A percentile compares a stretch with the other conserved stretches of the same genome.
phyloP scores from a whole-genome alignment of 2,797 vertebrate genomes.

The Staurois parvus region DNA sequence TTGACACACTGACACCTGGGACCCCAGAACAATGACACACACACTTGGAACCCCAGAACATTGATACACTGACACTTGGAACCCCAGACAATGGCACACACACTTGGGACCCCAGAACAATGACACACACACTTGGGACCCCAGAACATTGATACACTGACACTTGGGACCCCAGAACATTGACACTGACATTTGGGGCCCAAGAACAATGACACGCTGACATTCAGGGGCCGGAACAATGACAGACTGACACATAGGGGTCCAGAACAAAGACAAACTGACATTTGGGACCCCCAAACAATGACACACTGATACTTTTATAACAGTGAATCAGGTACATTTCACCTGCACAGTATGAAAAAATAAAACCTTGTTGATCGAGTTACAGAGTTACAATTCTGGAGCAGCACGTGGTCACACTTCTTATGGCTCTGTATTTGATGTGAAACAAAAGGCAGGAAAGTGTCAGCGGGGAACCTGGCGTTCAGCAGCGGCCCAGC shows the following conservation, averaged over 20 bases:
- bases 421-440: neutral
- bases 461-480: neutral
- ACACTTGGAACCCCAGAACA: neutral
- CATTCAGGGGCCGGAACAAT: neutral
- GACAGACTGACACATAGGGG: neutral
- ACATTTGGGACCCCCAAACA: neutral
- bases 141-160: neutral
- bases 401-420: neutral
- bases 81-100: neutral
- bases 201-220: neutral
- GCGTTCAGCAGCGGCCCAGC: neutral
- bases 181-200: neutral
- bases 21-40: neutral
- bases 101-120: neutral
- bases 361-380: neutral
- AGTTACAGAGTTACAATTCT: neutral
- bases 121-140: neutral
- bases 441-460: neutral
- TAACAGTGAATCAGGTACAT: neutral
- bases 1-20: neutral
- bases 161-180: neutral
- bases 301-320: neutral
- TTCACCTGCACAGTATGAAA: neutral
- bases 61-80: neutral
- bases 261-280: neutral